phyloP scores from a whole-genome alignment of 2,113 vertebrate species.

The Climacteris rufus region DNA sequence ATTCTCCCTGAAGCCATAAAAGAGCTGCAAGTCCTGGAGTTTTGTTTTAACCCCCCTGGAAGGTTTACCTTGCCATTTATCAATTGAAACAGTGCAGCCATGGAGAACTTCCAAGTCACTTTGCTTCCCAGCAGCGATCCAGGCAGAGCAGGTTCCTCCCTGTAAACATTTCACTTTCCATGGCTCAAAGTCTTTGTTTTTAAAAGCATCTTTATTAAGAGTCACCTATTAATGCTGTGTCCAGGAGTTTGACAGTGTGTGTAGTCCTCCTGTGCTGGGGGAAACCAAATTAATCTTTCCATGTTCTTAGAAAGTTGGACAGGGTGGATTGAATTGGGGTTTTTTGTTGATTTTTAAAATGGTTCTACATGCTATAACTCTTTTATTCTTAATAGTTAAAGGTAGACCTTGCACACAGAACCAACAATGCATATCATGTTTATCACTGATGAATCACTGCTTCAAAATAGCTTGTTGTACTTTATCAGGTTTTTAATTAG shows the following conservation, averaged over 20 bases:
- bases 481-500: not conserved
- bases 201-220: not conserved
- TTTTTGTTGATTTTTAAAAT: not conserved
- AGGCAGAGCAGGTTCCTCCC: slow-evolving; percentile 11
- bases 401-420: not conserved
- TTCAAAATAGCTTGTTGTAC: not conserved
- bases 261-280: not conserved
- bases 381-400: not conserved
- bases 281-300: not conserved
- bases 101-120: not conserved
- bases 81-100: not conserved
- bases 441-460: not conserved
- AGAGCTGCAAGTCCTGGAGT: not conserved
- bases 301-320: not conserved
- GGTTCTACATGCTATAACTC: not conserved
- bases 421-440: not conserved
- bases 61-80: not conserved
- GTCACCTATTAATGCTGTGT: not conserved
- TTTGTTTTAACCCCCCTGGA: not conserved
- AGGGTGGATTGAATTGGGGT: not conserved
- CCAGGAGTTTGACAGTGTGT: not conserved
- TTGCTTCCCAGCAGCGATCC: not conserved
- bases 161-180: not conserved
- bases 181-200: not conserved
- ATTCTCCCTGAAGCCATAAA: not conserved